phyloP scores from a whole-genome alignment of 2,797 vertebrate species.

The Carduelis carduelis region DNA sequence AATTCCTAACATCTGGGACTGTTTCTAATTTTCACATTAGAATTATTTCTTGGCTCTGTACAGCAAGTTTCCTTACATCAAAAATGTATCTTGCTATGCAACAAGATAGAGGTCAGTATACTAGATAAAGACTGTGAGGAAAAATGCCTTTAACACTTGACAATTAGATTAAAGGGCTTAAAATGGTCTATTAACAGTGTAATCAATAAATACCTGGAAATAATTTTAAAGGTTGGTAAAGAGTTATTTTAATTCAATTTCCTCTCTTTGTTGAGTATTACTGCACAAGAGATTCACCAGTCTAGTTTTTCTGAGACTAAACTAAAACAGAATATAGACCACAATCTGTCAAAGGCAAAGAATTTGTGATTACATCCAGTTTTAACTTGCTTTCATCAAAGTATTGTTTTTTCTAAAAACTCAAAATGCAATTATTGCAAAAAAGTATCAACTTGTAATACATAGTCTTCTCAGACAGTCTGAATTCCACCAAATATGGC shows the following conservation, averaged over 20 bases:
- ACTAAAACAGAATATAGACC: neutral
- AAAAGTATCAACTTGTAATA: neutral
- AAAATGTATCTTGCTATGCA: neutral
- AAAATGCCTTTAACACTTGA: fast-evolving
- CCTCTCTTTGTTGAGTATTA: neutral
- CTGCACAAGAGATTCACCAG: neutral
- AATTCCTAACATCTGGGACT: neutral
- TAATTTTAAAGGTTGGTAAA: neutral
- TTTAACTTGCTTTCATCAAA: neutral
- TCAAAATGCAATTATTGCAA: neutral
- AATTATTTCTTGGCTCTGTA: neutral
- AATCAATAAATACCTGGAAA: neutral
- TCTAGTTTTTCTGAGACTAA: neutral
- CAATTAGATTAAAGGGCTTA: neutral
- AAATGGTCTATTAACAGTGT: neutral
- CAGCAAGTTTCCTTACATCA: neutral
- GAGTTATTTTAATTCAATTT: neutral
- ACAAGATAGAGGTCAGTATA: neutral
- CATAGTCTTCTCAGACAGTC: neutral
- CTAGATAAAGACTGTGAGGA: neutral
- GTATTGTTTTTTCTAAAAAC: neutral
- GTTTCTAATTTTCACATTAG: neutral
- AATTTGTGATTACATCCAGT: neutral
- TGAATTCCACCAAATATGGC: neutral
- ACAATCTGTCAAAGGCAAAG: neutral